These are phyloP conservation scores for Drosophila paulistorum DNA, from an alignment of 1,140 invertebrate species.

Conservation along the genomic window DNA sequence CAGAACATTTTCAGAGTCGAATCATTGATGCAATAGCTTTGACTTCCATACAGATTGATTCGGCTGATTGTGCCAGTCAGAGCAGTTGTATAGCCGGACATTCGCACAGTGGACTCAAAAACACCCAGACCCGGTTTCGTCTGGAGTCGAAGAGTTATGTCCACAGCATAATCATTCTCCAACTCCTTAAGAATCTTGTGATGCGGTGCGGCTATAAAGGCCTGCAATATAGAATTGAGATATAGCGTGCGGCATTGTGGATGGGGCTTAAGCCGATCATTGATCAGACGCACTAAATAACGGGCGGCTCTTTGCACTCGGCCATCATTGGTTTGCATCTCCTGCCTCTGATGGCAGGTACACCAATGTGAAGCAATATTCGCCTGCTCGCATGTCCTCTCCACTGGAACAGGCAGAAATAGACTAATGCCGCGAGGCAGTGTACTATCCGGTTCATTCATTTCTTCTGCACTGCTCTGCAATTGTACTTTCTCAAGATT, in stretches of 20 bases:
- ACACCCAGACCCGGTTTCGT: constrained; percentile 88
- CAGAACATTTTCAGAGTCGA: constrained; percentile 91
- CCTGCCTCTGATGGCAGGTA: constrained; percentile 88
- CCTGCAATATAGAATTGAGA: constrained; percentile 77
- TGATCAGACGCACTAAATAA: constrained; percentile 86
- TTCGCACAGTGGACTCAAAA: constrained; percentile 89
- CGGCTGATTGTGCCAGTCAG: constrained; percentile 89
- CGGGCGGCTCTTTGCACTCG: constrained; percentile 84
- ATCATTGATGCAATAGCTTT: constrained; percentile 90
- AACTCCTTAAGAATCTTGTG: constrained; percentile 78
- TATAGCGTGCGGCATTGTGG: constrained; percentile 84
- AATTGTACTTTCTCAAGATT: constrained; percentile 70
- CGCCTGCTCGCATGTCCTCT: constrained; percentile 89
- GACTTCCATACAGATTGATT: constrained; percentile 91
- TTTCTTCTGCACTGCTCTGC: constrained; percentile 45
- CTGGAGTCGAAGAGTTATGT: constrained; percentile 87
- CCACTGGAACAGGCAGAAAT: constrained; percentile 88
- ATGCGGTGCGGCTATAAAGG: constrained; percentile 69
- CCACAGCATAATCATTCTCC: constrained; percentile 83
- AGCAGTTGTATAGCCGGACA: constrained; percentile 82
- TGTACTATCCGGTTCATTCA: constrained; percentile 56
- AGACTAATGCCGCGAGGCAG: constrained; percentile 88
- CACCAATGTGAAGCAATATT: constrained; percentile 93
- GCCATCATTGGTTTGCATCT: constrained; percentile 84
- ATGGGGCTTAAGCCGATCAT: constrained; percentile 85